phyloP scores from a whole-genome alignment of 2,888 invertebrate species.

The Tortricodes alternella region DNA sequence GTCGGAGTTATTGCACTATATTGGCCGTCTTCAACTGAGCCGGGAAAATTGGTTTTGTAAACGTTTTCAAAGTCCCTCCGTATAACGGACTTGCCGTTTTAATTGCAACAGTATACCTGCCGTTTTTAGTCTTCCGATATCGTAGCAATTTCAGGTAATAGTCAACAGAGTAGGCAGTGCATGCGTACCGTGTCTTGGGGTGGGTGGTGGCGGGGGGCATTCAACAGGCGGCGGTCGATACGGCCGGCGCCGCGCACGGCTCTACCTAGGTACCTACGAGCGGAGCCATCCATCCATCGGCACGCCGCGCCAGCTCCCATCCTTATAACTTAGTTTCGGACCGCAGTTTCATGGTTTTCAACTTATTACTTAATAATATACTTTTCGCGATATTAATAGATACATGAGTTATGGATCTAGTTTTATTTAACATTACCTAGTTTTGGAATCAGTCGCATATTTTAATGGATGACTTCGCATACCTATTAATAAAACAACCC shows the following conservation, averaged over 20 bases:
- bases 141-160: background rate
- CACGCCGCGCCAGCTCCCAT: no score
- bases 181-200: slow-evolving; percentile 49
- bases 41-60: no score
- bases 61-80: no score
- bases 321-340: slow-evolving; percentile 14
- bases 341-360: slow-evolving; percentile 21
- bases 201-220: slow-evolving; percentile 48
- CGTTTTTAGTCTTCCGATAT: background rate
- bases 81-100: no score
- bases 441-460: background rate
- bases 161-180: slow-evolving; percentile 26
- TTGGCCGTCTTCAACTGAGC: no score
- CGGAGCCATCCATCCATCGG: no score
- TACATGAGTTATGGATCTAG: background rate
- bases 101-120: background rate
- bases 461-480: background rate
- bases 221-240: slow-evolving; percentile 82
- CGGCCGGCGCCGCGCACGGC: slow-evolving; percentile 68
- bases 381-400: background rate
- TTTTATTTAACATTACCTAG: background rate
- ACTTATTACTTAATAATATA: slow-evolving; percentile 16
- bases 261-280: slow-evolving; percentile 48
- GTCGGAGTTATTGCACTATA: no score
- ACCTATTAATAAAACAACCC: no score